Evolutionary conservation across 2,113 vertebrate genomes (phyloP), one percentile per base, ranked within the genome.

Genomic region (Hypocryptadius cinnamomeus): DNA sequence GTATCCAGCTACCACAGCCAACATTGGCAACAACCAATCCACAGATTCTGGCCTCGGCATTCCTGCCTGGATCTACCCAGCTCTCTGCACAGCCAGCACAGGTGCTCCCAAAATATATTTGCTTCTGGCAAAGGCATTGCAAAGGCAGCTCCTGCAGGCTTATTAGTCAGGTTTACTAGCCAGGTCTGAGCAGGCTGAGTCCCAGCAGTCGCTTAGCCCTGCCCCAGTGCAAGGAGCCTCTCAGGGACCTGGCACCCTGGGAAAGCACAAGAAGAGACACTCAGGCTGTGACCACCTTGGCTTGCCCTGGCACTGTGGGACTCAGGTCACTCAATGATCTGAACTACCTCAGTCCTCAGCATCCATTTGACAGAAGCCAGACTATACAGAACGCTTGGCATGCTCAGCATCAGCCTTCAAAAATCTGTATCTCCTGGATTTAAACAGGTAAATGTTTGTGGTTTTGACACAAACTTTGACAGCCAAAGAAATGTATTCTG

Each of bases 11-110:
- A 45, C 30, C 19, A 65, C 65, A 54, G 42, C 27, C 70, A 79
- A 25, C 18, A 71, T 0, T 1, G 0, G 28, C 48, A 82, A 64
- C 35, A 85, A 44, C 6, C 2, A 1, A 37, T 53, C 48, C 48
- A 47, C 35, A 57, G 15, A 51, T 44, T 53, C 54, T 27, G 21
- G 85, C 40, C 65, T 68, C 33, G 19, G 71, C 40, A 79, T 73
- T 63, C 53, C 59, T 24, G 50, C 57, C 48, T 57, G 50, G 65
- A 60, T 69, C 53, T 54, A 50, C 28, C 48, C 48, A 87, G 35
- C 61, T 28, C 48, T 27, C 20, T 30, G 57, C 45, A 93, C 45
- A 81, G 65, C 60, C 64, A 90, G 51, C 69, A 84, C 51, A 92
- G 66, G 15, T 89, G 45, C 30, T 65, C 61, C 25, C 57, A 77